These are phyloP conservation scores for Melanerpes formicivorus DNA, from an alignment of 2,113 vertebrate genomes.

Conservation along the genomic window DNA sequence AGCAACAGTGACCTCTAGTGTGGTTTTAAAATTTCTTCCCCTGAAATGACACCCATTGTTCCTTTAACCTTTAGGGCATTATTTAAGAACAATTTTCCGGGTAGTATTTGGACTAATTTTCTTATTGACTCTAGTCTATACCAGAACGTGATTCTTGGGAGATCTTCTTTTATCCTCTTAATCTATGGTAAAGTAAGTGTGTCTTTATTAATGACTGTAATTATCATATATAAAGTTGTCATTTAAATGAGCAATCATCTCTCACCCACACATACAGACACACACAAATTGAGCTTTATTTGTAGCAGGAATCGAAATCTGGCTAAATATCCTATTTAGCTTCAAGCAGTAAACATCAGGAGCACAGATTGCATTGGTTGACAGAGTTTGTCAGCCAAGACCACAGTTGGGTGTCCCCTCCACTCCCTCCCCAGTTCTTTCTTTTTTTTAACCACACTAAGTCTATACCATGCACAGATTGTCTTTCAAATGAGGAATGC, in stretches of 20 bases:
- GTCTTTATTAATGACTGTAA: conserved; percentile 78
- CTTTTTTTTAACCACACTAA: background rate
- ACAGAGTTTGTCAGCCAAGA: conserved; percentile 51
- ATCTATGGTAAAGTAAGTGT: conserved; percentile 74
- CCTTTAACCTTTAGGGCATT: conserved; percentile 75
- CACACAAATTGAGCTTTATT: conserved; percentile 68
- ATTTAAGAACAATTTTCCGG: conserved; percentile 72
- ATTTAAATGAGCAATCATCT: conserved; percentile 76
- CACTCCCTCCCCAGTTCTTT: background rate
- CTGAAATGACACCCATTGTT: conserved; percentile 57
- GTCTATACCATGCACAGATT: conserved; percentile 38
- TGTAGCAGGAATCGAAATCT: conserved; percentile 69
- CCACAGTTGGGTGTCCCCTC: background rate
- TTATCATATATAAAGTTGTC: conserved; percentile 77
- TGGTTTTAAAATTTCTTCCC: conserved; percentile 71
- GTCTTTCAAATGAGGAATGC: conserved; percentile 41
- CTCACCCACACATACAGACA: background rate
- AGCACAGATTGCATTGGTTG: conserved; percentile 22
- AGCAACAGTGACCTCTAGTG: conserved; percentile 87
- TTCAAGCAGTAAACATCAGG: conserved; percentile 43
- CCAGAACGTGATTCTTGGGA: conserved; percentile 60
- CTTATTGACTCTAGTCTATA: conserved; percentile 68
- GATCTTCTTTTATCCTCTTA: conserved; percentile 73
- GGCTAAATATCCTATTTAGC: conserved; percentile 52
- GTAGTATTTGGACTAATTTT: conserved; percentile 74